Evolutionary conservation across 2,113 vertebrate species (phyloP), one percentile per base, ranked within the genome.

Genomic region (Marmota flaviventris): DNA sequence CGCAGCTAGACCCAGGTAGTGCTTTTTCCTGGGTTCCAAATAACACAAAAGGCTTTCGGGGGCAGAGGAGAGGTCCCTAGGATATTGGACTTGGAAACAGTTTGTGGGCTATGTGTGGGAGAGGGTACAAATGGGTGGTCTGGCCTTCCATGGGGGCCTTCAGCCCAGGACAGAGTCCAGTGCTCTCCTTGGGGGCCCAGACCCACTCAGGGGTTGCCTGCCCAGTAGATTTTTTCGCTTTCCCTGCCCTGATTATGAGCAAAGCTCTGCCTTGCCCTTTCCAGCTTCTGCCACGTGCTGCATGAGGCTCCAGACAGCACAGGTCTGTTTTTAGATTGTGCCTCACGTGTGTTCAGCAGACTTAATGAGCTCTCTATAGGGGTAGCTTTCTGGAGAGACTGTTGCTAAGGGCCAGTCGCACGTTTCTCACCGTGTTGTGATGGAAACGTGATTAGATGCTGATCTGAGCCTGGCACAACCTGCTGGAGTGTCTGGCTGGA

Each of bases 361-460:
- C 95, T 97, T 97, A 96, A 97, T 96, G 96, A 97, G 95, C 94
- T 97, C 96, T 93, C 97, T 97, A 90, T 96, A 97, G 97, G 97
- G 93, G 92, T 53, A 88, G 97, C 95, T 97, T 95, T 97, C 96
- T 96, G 93, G 92, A 96, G 93, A 96, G 95, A 93, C 93, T 0
- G 97, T 98, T 98, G 97, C 97, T 98, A 98, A 97, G 97, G 97
- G 94, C 96, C 81, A 73, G 96, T 48, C 58, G 87, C 97, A 96
- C 87, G 29, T 87, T 97, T 94, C 84, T 95, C 79, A 39, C 90
- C 22, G 84, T 85, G 97, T 97, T 96, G 97, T 97, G 97, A 97
- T 98, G 97, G 97, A 97, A 97, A 97, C 94, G 48, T 97, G 97
- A 97, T 96, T 89, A 96, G 95, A 96, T 96, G 97, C 94, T 93